phyloP scores from a whole-genome alignment of 53 echinoderm and acorn worm species.

The Apostichopus leukothele region DNA sequence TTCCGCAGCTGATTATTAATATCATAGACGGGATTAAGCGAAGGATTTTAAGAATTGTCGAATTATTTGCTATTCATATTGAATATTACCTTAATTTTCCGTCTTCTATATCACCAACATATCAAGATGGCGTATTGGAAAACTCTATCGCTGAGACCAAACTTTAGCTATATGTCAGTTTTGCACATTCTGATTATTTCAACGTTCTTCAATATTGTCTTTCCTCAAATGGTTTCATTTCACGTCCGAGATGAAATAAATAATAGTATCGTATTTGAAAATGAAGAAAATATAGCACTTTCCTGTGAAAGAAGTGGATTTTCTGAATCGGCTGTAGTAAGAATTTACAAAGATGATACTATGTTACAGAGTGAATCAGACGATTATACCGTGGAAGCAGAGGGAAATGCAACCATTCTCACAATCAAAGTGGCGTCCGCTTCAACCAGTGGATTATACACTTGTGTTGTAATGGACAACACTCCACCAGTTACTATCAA shows the following conservation, averaged over 20 bases:
- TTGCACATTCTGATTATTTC: not conserved
- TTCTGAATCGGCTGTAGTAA: not conserved
- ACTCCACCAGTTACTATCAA: too few species aligned
- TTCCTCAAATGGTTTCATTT: slow-evolving; percentile 2
- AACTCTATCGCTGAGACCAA: too few species aligned
- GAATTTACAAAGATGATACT: not conserved
- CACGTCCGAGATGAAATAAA: not conserved
- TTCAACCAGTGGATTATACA: not conserved
- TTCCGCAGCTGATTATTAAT: too few species aligned
- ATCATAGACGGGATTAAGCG: too few species aligned
- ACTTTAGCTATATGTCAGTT: not conserved
- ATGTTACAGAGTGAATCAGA: not conserved
- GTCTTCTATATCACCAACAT: too few species aligned
- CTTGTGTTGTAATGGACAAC: not conserved
- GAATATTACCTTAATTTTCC: too few species aligned
- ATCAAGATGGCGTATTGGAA: too few species aligned
- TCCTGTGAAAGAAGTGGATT: not conserved
- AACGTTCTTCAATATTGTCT: not conserved
- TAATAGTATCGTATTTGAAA: not conserved
- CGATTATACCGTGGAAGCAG: not conserved
- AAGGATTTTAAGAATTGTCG: too few species aligned
- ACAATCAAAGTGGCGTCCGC: slow-evolving; percentile 21
- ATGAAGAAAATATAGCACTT: slow-evolving; percentile 5
- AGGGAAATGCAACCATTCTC: not conserved
- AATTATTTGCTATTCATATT: too few species aligned